phyloP scores from a whole-genome alignment of 2,888 invertebrate genomes.

The Campaea margaritaria region DNA sequence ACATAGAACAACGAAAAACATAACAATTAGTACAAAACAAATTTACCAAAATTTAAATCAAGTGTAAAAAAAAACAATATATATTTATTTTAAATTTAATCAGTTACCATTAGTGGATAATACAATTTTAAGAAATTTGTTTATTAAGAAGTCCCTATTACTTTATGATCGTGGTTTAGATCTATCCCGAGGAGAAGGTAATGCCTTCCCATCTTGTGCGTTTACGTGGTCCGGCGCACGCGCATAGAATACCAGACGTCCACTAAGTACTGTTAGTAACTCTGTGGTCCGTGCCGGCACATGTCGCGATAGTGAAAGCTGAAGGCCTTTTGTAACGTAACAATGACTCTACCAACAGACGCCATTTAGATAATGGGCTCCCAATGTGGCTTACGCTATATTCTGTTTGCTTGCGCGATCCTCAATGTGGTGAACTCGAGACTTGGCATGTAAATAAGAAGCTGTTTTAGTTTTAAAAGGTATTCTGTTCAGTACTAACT shows the following conservation, averaged over 20 bases:
- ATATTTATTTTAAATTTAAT: no score
- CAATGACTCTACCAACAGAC: constrained; percentile 46
- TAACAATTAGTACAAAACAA: no score
- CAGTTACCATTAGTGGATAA: no score
- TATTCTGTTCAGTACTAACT: no score
- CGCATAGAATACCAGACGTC: constrained; percentile 12
- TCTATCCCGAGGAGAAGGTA: not conserved
- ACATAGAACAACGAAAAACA: no score
- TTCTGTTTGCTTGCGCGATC: constrained; percentile 15
- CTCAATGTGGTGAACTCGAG: constrained; percentile 3
- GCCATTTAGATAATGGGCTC: constrained; percentile 41
- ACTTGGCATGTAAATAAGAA: not conserved
- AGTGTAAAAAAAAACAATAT: no score
- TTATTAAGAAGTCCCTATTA: no score
- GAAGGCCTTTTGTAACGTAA: constrained; percentile 62
- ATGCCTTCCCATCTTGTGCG: constrained; percentile 7
- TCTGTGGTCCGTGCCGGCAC: constrained; percentile 35
- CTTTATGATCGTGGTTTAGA: no score
- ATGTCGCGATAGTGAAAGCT: constrained; percentile 71
- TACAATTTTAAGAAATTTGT: no score
- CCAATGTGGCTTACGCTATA: constrained; percentile 27
- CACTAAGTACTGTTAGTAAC: not conserved
- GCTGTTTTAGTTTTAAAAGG: no score
- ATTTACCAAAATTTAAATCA: no score
- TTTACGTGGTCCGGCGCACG: constrained; percentile 22